These are phyloP conservation scores for Pica pica DNA, from an alignment of 2,113 vertebrate genomes.

Conservation along the genomic window DNA sequence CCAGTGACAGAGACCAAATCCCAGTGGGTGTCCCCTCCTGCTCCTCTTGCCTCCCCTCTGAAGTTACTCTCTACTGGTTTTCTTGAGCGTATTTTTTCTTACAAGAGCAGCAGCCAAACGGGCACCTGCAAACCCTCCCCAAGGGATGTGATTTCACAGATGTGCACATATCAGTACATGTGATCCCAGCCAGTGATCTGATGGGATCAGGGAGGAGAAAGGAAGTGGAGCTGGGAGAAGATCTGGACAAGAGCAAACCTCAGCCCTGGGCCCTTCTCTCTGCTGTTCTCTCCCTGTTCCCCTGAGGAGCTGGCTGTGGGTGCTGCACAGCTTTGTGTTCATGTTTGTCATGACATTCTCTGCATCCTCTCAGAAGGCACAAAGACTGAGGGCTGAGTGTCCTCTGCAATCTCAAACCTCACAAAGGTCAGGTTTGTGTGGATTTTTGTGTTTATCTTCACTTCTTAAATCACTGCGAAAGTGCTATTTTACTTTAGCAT, in stretches of 20 bases:
- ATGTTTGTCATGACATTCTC: not conserved
- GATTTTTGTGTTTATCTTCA: accelerated
- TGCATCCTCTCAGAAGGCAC: not conserved
- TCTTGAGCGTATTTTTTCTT: not conserved
- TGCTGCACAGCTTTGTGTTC: not conserved
- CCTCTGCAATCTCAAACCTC: not conserved
- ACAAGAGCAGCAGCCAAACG: not conserved
- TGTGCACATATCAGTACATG: not conserved
- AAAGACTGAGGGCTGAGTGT: not conserved
- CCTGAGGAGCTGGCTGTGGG: not conserved
- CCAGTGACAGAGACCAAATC: not conserved
- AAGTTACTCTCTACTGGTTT: not conserved
- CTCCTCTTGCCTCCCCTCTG: not conserved
- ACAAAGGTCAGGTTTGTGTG: not conserved
- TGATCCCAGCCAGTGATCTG: not conserved
- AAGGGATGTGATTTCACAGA: not conserved
- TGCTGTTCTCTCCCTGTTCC: not conserved
- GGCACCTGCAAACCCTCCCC: not conserved
- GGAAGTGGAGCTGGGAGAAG: not conserved
- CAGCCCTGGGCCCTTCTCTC: not conserved
- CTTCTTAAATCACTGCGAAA: not conserved
- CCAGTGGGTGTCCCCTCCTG: not conserved
- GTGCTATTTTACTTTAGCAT: not conserved
- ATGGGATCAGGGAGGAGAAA: not conserved
- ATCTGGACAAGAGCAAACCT: not conserved